Evolutionary conservation across 2,797 vertebrate genomes (phyloP).

Genomic region (Malacoctenus gilli): DNA sequence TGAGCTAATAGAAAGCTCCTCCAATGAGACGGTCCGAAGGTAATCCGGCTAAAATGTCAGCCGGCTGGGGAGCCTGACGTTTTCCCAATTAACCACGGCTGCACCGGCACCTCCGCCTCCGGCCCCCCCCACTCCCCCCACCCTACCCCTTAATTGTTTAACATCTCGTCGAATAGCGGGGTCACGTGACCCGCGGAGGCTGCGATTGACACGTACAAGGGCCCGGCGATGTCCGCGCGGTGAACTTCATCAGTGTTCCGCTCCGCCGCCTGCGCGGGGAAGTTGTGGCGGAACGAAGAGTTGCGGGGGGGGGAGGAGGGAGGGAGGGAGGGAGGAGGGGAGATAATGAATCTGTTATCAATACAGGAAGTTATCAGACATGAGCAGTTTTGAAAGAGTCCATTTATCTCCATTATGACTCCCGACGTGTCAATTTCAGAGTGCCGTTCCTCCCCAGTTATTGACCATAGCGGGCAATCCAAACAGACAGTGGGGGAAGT

Average conservation of each 20-base stretch:
- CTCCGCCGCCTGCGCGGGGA: conserved; percentile 24
- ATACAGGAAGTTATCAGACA: conserved; percentile 59
- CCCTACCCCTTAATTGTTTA: conserved; percentile 64
- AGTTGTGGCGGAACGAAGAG: conserved; percentile 23
- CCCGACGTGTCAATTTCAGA: conserved; percentile 51
- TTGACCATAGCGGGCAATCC: conserved; percentile 45
- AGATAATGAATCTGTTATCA: conserved; percentile 67
- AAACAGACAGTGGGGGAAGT: conserved; percentile 34
- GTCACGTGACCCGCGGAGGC: conserved; percentile 34
- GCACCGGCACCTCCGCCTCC: conserved; percentile 57
- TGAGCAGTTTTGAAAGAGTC: conserved; percentile 43
- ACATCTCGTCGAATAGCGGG: conserved; percentile 48
- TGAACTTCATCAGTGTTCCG: conserved; percentile 36
- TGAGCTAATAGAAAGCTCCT: conserved; percentile 69
- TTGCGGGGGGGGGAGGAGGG: not conserved
- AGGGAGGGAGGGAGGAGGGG: not conserved
- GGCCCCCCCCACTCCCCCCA: no score
- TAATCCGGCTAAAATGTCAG: conserved; percentile 75
- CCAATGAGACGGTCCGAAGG: conserved; percentile 57
- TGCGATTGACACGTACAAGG: conserved; percentile 46
- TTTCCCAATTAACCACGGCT: conserved; percentile 70
- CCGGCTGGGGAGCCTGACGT: conserved; percentile 53
- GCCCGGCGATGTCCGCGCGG: conserved; percentile 9
- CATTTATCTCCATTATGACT: conserved; percentile 64
- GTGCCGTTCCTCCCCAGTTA: conserved; percentile 25